These are phyloP conservation scores for Cheilosia soror DNA, from an alignment of 2,888 invertebrate species.

Conservation along the genomic window DNA sequence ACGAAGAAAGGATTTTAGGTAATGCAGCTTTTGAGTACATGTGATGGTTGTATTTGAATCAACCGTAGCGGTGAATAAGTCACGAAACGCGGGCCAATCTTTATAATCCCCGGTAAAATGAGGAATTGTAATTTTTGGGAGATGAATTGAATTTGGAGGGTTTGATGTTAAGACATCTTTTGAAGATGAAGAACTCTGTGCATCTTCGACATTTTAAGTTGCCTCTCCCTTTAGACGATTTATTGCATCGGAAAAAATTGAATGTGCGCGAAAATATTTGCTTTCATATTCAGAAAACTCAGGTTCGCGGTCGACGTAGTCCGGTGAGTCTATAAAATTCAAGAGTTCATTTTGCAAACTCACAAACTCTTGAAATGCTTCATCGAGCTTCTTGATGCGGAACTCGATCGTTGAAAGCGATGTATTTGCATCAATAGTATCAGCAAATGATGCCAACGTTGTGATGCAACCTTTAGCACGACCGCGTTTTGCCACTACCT, in stretches of 20 bases:
- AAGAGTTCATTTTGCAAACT: slow-evolving; percentile 7
- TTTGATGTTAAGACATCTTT: neutral
- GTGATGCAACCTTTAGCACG: slow-evolving; percentile 23
- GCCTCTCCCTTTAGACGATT: too few species aligned
- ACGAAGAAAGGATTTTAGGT: slow-evolving; percentile 55
- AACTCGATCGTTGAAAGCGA: neutral
- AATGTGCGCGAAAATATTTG: slow-evolving; percentile 35
- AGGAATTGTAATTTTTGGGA: slow-evolving; percentile 56
- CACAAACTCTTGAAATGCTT: slow-evolving; percentile 8
- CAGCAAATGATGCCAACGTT: slow-evolving; percentile 8
- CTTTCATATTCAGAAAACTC: slow-evolving; percentile 40
- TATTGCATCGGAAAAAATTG: slow-evolving; percentile 6
- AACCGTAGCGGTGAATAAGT: slow-evolving; percentile 57
- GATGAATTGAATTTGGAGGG: slow-evolving; percentile 13
- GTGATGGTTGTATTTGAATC: slow-evolving; percentile 51
- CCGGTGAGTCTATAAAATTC: neutral
- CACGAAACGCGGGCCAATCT: slow-evolving; percentile 63
- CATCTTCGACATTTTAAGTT: neutral
- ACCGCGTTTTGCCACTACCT: slow-evolving; percentile 15
- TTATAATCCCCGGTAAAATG: slow-evolving; percentile 60
- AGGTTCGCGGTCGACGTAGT: slow-evolving; percentile 12
- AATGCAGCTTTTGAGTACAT: slow-evolving; percentile 61
- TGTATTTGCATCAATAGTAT: neutral
- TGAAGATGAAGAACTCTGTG: neutral
- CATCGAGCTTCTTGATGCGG: slow-evolving; percentile 11